These are phyloP conservation scores for Amphibalanus amphitrite DNA, from an alignment of 1,140 invertebrate genomes.

Conservation along the genomic window DNA sequence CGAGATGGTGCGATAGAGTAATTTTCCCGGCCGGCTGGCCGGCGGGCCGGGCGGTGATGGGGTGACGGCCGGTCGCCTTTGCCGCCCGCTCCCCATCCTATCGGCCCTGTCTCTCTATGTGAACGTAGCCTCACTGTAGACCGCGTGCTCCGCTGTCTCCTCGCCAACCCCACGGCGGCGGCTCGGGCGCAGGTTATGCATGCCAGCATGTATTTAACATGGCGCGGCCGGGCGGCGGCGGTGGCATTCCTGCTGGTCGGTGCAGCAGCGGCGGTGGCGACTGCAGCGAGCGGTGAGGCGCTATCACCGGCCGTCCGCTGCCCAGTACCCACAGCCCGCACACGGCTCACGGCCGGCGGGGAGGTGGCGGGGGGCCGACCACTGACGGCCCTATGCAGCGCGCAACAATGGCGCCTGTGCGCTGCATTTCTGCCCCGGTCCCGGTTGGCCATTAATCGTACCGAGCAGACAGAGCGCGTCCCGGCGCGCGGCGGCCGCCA, in stretches of 20 bases:
- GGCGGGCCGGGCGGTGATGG: not conserved
- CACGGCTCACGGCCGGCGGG: too few species aligned
- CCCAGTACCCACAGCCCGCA: too few species aligned
- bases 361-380: too few species aligned
- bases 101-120: too few species aligned
- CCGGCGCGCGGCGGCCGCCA: too few species aligned
- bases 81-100: too few species aligned
- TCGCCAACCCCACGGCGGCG: too few species aligned
- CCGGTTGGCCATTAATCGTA: not conserved
- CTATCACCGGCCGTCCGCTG: not conserved
- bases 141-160: too few species aligned
- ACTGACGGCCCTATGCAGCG: not conserved
- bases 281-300: not conserved
- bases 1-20: not conserved
- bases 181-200: not conserved
- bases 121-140: too few species aligned
- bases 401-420: not conserved
- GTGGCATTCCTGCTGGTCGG: not conserved
- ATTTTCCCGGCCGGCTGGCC: not conserved
- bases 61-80: not conserved
- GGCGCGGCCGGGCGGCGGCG: too few species aligned
- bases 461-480: not conserved
- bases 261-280: not conserved
- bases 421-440: too few species aligned
- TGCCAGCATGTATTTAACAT: not conserved